Evolutionary conservation across 1,140 invertebrate genomes (phyloP), one percentile per base, ranked within the genome.

Genomic region (Cylas formicarius): DNA sequence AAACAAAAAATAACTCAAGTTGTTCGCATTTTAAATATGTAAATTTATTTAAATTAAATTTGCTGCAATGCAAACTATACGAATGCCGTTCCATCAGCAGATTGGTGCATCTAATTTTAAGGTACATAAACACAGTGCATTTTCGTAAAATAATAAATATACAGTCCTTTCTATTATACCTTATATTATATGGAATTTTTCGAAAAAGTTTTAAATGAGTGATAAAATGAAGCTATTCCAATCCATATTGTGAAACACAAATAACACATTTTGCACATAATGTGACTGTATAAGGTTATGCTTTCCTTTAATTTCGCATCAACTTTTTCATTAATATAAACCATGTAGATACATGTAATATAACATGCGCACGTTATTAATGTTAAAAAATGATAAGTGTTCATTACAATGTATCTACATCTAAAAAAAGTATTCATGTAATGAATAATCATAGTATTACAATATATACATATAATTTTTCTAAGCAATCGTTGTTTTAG

Each of bases 401-500:
- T 51, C 37, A 48, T 37, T 54, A 57, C 55, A 57, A 54, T 40
- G 52, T 56, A 54, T 53, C 53, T 60, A 58, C 58, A 55, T 56
- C 57, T 61, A 51, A 46, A 56, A 54, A 60, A 58, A 22, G 42
- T 44, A 55, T 61, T 59, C 55, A 61, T 66, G 57, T 60, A 63
- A 58, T 53, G 48, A 58, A 58, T 62, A 63, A 62, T 56, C 50
- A 63, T 59, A 62, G 59, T 58, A 62, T 62, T 60, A 60, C 50
- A 57, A 63, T 60, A 60, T 57, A 65, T 64, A 66, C 58, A 62
- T 63, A 62, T 63, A 65, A 61, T 65, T 65, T 65, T 65, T 65
- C 63, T 65, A 65, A 65, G 63, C 63, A 65, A 65, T 63, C 60
- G 61, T 62, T 65, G 58, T 63, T 65, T 65, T 62, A 63, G 63